Percentiles rank a stretch among this genome's conserved stretches.
Evolutionary conservation across 2,888 invertebrate genomes (phyloP).

Genomic region (Baccha elongata): DNA sequence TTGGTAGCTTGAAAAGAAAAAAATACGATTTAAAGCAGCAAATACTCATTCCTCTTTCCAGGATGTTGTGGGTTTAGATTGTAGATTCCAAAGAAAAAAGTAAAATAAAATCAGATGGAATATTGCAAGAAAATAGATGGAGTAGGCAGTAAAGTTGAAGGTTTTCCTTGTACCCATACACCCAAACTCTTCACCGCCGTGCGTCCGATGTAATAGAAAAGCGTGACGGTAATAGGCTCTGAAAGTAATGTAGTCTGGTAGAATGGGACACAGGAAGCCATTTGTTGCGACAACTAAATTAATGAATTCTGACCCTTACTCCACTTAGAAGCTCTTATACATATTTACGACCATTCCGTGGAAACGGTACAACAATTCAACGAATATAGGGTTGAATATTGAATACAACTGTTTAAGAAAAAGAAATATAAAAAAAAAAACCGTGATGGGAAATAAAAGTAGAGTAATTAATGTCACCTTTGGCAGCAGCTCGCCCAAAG

Average conservation of each 20-base stretch:
- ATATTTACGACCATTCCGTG: conserved; percentile 32
- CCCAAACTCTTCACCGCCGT: neutral
- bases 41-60: conserved; percentile 33
- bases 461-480: conserved; percentile 44
- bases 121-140: neutral
- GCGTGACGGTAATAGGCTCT: conserved; percentile 71
- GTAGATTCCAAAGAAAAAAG: conserved; percentile 26
- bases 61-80: conserved; percentile 47
- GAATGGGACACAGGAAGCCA: conserved; percentile 69
- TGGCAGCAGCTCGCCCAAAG: conserved; percentile 35
- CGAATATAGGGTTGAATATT: conserved; percentile 18
- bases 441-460: conserved; percentile 30
- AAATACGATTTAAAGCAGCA: conserved; percentile 52
- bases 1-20: conserved; percentile 2
- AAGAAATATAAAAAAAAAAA: conserved; percentile 15
- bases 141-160: conserved; percentile 36
- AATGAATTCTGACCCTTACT: conserved; percentile 65
- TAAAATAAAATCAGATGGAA: neutral
- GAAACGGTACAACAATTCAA: conserved; percentile 19
- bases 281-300: conserved; percentile 70
- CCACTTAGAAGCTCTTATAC: conserved; percentile 20
- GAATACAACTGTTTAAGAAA: neutral
- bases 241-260: conserved; percentile 69
- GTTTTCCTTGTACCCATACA: conserved; percentile 6
- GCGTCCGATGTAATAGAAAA: conserved; percentile 55